Percentiles rank a stretch among this genome's conserved stretches.
Conservation (phyloP, 1,140 invertebrate species). For the Leptopilina boulardi region DNA sequence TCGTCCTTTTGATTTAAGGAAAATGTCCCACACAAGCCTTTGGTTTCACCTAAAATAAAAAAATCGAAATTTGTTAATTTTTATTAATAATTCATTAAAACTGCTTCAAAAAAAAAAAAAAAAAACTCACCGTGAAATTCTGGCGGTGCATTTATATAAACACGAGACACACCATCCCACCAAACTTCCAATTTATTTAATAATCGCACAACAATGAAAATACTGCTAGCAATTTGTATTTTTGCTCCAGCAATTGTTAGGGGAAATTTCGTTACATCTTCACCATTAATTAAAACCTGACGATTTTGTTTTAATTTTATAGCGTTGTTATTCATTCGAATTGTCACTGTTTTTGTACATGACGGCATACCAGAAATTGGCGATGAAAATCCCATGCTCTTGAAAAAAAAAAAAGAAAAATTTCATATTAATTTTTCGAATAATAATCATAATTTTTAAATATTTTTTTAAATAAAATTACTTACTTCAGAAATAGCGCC, state of each 20-base stretch:
- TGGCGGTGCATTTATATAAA: conserved; percentile 88
- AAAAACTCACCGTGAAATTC: conserved; percentile 78
- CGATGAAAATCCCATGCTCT: conserved; percentile 81
- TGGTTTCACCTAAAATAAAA: conserved; percentile 56
- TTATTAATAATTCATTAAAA: not conserved
- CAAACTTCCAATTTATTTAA: conserved; percentile 86
- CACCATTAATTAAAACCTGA: conserved; percentile 82
- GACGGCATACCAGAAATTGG: conserved; percentile 80
- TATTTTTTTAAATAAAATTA: too few relatives aligned
- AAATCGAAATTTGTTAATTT: conserved; percentile 4
- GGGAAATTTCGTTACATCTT: conserved; percentile 82
- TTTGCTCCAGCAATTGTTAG: conserved; percentile 77
- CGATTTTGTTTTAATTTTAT: conserved; percentile 86
- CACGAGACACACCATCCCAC: conserved; percentile 89
- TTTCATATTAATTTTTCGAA: conserved; percentile 8
- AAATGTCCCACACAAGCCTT: conserved; percentile 93
- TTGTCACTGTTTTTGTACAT: conserved; percentile 88
- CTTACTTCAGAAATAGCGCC: conserved; percentile 84
- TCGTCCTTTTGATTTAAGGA: conserved; percentile 92
- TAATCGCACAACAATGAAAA: conserved; percentile 84
- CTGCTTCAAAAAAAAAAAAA: conserved; percentile 3
- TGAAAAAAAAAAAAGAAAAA: conserved; percentile 38
- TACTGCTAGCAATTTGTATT: conserved; percentile 85
- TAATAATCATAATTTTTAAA: too few relatives aligned
- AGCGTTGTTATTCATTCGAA: conserved; percentile 73